Percentiles rank a stretch among this genome's conserved stretches.
These are phyloP conservation scores for Stegodyphus mimosarum DNA, from an alignment of 1,140 invertebrate genomes.

Conservation along the genomic window DNA sequence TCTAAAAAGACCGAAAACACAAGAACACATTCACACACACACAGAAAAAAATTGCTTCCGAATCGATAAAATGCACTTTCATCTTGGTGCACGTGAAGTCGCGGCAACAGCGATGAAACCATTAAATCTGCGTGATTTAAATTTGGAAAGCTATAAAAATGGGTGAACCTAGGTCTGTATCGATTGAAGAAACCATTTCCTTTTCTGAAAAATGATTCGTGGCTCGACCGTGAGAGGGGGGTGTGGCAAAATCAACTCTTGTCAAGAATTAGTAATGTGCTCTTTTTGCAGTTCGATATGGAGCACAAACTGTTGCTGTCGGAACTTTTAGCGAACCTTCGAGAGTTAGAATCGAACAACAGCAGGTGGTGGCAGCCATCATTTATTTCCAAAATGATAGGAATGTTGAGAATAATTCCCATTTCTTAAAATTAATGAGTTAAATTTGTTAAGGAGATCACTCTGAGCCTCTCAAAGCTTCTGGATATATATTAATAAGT, in stretches of 20 bases:
- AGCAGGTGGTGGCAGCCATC: too few species aligned
- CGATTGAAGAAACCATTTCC: conserved; percentile 31
- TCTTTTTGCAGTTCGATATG: conserved; percentile 16
- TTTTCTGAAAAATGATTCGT: conserved; percentile 42
- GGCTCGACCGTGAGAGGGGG: background rate
- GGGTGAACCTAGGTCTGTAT: conserved; percentile 7
- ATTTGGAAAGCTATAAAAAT: conserved; percentile 32
- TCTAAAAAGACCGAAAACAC: too few species aligned
- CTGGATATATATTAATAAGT: too few species aligned
- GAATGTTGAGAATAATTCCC: too few species aligned
- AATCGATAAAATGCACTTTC: conserved; percentile 38
- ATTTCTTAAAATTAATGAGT: too few species aligned
- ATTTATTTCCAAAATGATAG: too few species aligned
- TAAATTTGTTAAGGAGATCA: too few species aligned
- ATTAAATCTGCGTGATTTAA: conserved; percentile 51
- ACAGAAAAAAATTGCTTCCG: too few species aligned
- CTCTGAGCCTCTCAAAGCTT: too few species aligned
- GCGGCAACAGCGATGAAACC: conserved; percentile 22
- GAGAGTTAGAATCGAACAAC: background rate
- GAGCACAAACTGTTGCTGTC: conserved; percentile 28
- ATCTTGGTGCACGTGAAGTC: background rate
- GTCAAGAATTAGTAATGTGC: conserved; percentile 22
- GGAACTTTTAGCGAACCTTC: background rate
- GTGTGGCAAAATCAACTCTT: conserved; percentile 11
- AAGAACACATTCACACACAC: too few species aligned